These are phyloP conservation scores for Odontamblyopus rebecca DNA, from an alignment of 2,797 vertebrate species.

Conservation along the genomic window DNA sequence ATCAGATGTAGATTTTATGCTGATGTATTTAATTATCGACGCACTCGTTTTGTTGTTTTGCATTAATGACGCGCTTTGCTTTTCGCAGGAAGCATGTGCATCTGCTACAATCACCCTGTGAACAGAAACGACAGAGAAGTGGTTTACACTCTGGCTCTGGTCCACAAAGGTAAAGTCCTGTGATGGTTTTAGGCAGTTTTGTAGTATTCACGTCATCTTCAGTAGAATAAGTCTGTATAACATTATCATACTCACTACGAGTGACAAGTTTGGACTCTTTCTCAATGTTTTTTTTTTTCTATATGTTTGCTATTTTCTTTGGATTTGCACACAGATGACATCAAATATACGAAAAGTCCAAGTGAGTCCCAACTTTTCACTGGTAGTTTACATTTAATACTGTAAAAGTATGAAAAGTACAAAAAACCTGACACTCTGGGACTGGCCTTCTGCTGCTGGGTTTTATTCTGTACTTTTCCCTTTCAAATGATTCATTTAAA, in stretches of 20 bases:
- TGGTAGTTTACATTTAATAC: neutral
- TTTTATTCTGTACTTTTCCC: no score
- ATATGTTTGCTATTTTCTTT: no score
- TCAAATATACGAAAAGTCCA: no score
- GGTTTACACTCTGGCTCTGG: conserved; percentile 84
- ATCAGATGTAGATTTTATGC: neutral
- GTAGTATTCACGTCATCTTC: no score
- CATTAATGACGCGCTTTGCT: neutral
- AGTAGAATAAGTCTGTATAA: neutral
- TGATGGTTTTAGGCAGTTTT: neutral
- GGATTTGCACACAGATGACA: no score
- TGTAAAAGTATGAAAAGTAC: neutral
- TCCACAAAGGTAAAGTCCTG: conserved; percentile 83
- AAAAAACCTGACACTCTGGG: no score
- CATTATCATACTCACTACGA: no score
- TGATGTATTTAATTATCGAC: neutral
- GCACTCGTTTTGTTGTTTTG: neutral
- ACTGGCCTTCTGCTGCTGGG: no score
- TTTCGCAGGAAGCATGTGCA: conserved; percentile 86
- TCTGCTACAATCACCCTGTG: conserved; percentile 82
- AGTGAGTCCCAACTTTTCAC: no score
- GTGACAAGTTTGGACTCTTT: no score
- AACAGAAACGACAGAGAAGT: conserved; percentile 68
- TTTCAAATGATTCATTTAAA: no score
- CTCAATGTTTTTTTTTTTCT: no score